Percentiles rank a stretch among this genome's conserved stretches.
phyloP scores from a whole-genome alignment of 2,113 vertebrate species.

The Dryoscopus gambensis region DNA sequence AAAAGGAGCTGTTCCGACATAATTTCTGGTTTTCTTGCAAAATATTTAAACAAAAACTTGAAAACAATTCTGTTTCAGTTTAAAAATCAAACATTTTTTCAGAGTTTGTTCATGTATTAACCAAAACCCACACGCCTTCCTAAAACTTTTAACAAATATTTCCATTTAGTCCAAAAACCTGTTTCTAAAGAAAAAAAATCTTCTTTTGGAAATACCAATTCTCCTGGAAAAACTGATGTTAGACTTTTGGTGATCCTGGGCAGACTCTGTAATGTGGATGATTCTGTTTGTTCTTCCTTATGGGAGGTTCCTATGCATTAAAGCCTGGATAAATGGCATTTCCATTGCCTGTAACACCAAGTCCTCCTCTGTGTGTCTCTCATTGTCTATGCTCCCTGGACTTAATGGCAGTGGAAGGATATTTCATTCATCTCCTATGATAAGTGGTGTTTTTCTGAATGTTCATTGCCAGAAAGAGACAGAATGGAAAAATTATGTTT shows the following conservation, averaged over 20 bases:
- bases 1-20: not conserved
- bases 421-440: not conserved
- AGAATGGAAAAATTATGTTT: not conserved
- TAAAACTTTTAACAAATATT: not conserved
- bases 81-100: not conserved
- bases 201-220: not conserved
- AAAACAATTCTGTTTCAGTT: not conserved
- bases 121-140: not conserved
- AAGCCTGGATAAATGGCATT: not conserved
- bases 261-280: not conserved
- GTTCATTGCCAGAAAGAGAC: not conserved
- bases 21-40: not conserved
- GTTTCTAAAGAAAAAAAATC: not conserved
- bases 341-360: not conserved
- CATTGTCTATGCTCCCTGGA: not conserved
- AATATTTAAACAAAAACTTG: not conserved
- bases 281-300: not conserved
- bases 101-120: not conserved
- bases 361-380: not conserved
- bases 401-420: not conserved
- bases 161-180: not conserved
- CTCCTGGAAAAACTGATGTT: not conserved
- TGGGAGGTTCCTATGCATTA: not conserved
- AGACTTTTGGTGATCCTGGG: not conserved
- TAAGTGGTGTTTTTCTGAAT: not conserved